Evolutionary conservation across 2,113 vertebrate species (phyloP), one percentile per base, ranked within the genome.

Genomic region (Monopterus albus): DNA sequence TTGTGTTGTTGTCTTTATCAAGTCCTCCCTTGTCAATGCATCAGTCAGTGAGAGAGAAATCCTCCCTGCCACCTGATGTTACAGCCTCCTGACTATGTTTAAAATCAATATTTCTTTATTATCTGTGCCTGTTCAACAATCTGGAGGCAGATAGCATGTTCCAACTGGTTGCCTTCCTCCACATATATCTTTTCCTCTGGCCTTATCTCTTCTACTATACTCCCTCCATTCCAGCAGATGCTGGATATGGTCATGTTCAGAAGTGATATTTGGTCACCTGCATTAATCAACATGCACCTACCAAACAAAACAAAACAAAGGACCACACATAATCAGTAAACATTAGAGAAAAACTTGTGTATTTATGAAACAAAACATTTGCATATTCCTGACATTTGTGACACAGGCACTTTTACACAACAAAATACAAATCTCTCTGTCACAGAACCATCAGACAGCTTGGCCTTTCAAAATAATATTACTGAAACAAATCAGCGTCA

Each of bases 81-180:
- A 68, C 58, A 74, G 55, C 62, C 75, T 50, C 57, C 49, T 23
- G 67, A 73, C 68, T 38, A 33, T 87, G 88, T 88, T 88, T 71
- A 70, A 71, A 82, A 87, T 91, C 89, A 79, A 88, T 91, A 89
- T 67, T 80, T 85, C 75, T 67, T 74, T 86, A 87, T 87, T 87
- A 86, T 84, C 78, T 64, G 72, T 4, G 59, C 49, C 79, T 82
- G 79, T 82, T 92, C 78, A 64, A 83, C 87, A 75, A 78, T 72
- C 62, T 87, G 71, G 68, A 79, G 68, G 67, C 50, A 78, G 63
- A 88, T 72, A 47, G 83, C 61, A 20, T 2, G 71, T 88, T 90
- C 83, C 72, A 58, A 61, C 42, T 23, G 65, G 64, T 7, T 55
- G 72, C 72, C 55, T n/a, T 56, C 17, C 49, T 57, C 51, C 63